phyloP scores from a whole-genome alignment of 1,140 invertebrate species.

The Drosophila equinoxialis region DNA sequence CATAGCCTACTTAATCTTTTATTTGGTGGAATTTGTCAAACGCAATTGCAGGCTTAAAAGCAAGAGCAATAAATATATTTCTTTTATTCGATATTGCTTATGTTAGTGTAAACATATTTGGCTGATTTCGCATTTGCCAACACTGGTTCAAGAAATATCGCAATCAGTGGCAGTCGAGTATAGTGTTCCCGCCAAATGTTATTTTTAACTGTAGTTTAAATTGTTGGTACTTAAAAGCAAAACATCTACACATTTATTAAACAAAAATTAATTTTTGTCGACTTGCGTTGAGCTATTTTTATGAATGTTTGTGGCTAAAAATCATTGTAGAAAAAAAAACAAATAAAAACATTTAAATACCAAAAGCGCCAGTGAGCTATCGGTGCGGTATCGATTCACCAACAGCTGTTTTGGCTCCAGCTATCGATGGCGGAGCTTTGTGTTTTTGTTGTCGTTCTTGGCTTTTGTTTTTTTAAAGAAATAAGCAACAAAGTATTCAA shows the following conservation, averaged over 20 bases:
- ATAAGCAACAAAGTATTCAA: conserved; percentile 2
- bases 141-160: background rate
- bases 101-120: background rate
- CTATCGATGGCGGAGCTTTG: conserved; percentile 2
- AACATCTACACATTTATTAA: too few relatives aligned
- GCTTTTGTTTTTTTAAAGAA: conserved; percentile 2
- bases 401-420: background rate
- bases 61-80: background rate
- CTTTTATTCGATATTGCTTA: background rate
- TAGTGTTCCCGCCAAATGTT: too few relatives aligned
- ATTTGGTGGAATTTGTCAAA: background rate
- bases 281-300: too few relatives aligned
- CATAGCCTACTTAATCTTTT: background rate
- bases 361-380: background rate
- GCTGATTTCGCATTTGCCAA: background rate
- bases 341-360: too few relatives aligned
- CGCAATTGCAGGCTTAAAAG: background rate
- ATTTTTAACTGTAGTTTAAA: too few relatives aligned
- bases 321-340: too few relatives aligned
- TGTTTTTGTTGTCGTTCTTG: conserved; percentile 7
- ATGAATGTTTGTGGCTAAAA: too few relatives aligned
- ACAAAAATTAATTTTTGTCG: too few relatives aligned
- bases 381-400: background rate
- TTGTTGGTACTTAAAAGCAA: too few relatives aligned
- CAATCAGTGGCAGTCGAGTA: too few relatives aligned